Conservation (phyloP, 2,888 invertebrate species). For the Tineola bisselliella region DNA sequence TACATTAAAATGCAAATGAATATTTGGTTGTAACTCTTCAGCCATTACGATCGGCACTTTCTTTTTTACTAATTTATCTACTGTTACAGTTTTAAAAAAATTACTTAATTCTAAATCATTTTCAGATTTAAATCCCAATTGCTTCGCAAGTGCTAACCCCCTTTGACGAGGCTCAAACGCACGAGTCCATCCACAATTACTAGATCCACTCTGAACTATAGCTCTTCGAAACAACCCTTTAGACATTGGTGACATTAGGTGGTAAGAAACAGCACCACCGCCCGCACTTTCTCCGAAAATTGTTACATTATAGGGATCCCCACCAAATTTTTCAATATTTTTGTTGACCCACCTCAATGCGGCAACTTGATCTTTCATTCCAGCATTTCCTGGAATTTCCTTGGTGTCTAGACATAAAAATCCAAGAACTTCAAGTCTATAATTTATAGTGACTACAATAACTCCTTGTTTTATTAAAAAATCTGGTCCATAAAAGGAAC, state of each 20-base stretch:
- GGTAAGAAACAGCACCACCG: constrained; percentile 46
- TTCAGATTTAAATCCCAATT: constrained; percentile 29
- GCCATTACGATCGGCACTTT: constrained; percentile 22
- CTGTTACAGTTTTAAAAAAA: constrained; percentile 33
- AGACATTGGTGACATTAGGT: constrained; percentile 44
- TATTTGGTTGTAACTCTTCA: constrained; percentile 21
- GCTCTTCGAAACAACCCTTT: constrained; percentile 68
- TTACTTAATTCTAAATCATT: constrained; percentile 30
- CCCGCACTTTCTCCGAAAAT: constrained; percentile 69
- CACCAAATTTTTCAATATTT: constrained; percentile 61
- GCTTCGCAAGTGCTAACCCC: constrained; percentile 34
- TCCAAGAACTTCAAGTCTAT: constrained; percentile 47
- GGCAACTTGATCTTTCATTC: constrained; percentile 62
- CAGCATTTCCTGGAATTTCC: constrained; percentile 63
- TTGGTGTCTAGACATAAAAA: constrained; percentile 42
- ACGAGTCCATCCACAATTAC: constrained; percentile 64
- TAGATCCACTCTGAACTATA: constrained; percentile 77
- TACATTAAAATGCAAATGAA: constrained; percentile 25
- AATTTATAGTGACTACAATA: constrained; percentile 45
- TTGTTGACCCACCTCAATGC: constrained; percentile 64
- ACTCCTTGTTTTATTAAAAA: constrained; percentile 40
- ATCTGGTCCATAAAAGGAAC: constrained; percentile 39
- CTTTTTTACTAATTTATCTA: constrained; percentile 24
- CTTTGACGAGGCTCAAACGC: constrained; percentile 54
- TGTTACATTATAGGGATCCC: constrained; percentile 56